Base-by-base conservation (phyloP, 2,888 invertebrate genomes). In the Thelaira solivaga region DNA sequence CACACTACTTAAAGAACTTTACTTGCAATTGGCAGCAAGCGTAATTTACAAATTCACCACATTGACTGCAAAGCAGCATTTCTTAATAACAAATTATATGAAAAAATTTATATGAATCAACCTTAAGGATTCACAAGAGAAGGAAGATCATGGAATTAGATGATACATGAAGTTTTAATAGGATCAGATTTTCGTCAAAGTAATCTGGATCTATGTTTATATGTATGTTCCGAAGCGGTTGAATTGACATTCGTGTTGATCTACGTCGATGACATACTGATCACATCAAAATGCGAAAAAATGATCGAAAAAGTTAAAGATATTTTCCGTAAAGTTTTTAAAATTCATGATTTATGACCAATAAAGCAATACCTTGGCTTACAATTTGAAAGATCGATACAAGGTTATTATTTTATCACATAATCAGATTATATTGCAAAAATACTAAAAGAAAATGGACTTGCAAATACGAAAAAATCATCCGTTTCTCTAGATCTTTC, bases 41-140 rank as follows among this genome's bases (percentile, higher is more conserved):
- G 43, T 13, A 59, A 59, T 41, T 18, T 51, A 31, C 16, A 34
- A 31, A 51, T 51, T 51, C 51, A 51, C 5, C 51, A 51, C 18
- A 51, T 51, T 18, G 59, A 59, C 39, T 39, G 59, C 5, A 22
- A 59, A 22, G 29, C 41, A 18, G 39, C 41, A 11, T 41, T 39
- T 11, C 59, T 41, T 8, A 65, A 81, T 20, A 59, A 53, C 18
- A 64, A 80, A 16, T 53, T 79, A 8, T 34, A 65, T 24, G 78
- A 80, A 49, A 53, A 77, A 13, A 81, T 81, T 36, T 82, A 61
- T 26, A 78, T 82, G 77, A 51, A 71, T 18, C 80, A 79, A n/a
- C 71, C 77, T n/a, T 76, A 67, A 31, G 65, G 71, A 11, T 47
- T 76, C 10, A 62, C 68, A 24, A 51, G 67, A 22, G 65, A 47